phyloP scores from a whole-genome alignment of 2,888 invertebrate species.

The Bimastos eiseni region DNA sequence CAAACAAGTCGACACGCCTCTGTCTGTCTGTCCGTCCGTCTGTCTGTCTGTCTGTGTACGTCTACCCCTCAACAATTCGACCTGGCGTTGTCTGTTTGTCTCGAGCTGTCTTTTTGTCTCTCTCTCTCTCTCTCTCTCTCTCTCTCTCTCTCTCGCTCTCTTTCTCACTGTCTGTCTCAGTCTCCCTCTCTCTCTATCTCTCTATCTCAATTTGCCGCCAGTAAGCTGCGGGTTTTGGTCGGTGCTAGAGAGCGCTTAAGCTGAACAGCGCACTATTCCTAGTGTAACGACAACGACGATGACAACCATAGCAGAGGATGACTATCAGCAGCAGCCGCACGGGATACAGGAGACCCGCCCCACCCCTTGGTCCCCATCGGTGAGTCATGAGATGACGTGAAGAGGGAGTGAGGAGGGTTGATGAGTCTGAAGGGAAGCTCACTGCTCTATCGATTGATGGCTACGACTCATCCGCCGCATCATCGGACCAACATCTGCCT shows the following conservation, averaged over 20 bases:
- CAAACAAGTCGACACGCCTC: background rate
- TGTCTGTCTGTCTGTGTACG: conserved; percentile 34
- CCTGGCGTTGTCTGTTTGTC: too few relatives aligned
- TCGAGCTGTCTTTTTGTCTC: conserved; percentile 35
- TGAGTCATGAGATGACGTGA: background rate
- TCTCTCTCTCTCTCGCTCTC: conserved; percentile 29
- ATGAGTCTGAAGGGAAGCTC: background rate
- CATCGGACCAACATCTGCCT: background rate
- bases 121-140: conserved; percentile 33
- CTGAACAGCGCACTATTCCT: background rate
- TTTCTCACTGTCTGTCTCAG: conserved; percentile 19
- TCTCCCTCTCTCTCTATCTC: background rate
- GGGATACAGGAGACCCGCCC: background rate
- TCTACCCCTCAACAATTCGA: conserved; percentile 26
- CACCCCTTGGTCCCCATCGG: too few relatives aligned
- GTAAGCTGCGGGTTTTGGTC: background rate
- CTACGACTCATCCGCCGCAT: background rate
- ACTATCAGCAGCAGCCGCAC: background rate
- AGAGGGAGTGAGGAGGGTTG: background rate
- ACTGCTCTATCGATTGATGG: background rate
- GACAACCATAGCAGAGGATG: background rate
- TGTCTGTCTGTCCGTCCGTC: conserved; percentile 30
- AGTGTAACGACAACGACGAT: background rate
- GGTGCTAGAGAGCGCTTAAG: background rate
- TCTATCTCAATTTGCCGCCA: background rate